Evolutionary conservation across 2,888 invertebrate genomes (phyloP), one percentile per base, ranked within the genome.

Genomic region (Caenorhabditis zanzibari): DNA sequence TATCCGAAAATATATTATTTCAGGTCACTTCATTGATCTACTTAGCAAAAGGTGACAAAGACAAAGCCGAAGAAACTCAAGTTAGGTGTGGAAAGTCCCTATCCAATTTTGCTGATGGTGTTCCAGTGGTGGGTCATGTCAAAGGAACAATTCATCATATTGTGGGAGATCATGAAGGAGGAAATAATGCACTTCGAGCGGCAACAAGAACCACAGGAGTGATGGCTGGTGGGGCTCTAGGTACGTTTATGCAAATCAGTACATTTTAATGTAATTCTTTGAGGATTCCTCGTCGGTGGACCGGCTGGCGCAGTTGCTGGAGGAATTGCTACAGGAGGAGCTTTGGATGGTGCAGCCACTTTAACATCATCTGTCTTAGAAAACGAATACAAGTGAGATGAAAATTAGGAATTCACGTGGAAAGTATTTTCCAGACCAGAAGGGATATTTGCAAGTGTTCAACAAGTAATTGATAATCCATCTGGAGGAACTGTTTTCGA

Each of bases 181-280:
- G 61, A 44, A 44, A 63, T 26, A 63, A 63, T 24, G 61, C 61
- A 38, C 6, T 63, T 0, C 9, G 41, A 5, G 44, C 44, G 16
- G 61, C 61, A 16, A 63, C 61, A 26, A 63, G 61, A 63, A 63
- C 61, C 4, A 63, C 61, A 16, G 61, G 61, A 26, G 61, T 63
- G 24, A 63, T 63, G 61, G 61, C 44, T 6, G 61, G 61, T 41
- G 61, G 61, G 26, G 61, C 61, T 12, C 16, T 24, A 14, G 61
- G 61, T 63, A 38, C 12, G 24, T 22, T 22, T 7, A 22, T 6
- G 19, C 22, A 19, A 22, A 52, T 26, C 12, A 28, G 5, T 32
- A 28, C 16, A 24, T 10, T 10, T 35, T n/a, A 28, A n/a, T n/a
- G n/a, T 32, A 32, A 6, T 32, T 32, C 7, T 32, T 44, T 26